A percentile compares a stretch with the other conserved stretches of the same genome.
Conservation (phyloP, 2,797 vertebrate species). For the Platalea minor region DNA sequence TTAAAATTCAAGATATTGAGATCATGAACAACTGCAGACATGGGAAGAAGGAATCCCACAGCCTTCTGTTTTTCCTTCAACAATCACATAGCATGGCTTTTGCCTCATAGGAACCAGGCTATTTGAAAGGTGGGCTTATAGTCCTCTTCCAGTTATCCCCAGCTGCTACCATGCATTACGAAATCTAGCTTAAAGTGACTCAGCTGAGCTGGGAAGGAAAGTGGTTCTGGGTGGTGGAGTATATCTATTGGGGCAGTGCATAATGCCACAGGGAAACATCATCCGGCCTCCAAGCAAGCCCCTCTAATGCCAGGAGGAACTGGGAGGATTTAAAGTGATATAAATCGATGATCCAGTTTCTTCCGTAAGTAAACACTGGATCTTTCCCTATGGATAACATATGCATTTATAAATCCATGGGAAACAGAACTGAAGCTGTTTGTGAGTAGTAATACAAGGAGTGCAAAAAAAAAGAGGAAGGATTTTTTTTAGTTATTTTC, state of each 20-base stretch:
- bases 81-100: neutral
- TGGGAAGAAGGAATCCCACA: neutral
- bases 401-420: neutral
- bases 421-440: neutral
- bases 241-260: neutral
- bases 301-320: neutral
- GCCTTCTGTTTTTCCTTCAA: neutral
- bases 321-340: neutral
- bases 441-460: neutral
- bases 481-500: rapidly evolving
- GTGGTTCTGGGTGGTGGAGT: neutral
- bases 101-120: neutral
- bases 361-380: neutral
- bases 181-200: neutral
- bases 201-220: neutral
- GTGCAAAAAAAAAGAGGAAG: rapidly evolving
- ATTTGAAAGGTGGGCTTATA: neutral
- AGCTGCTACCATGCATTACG: neutral
- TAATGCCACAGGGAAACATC: neutral
- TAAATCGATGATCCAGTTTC: neutral
- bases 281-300: neutral
- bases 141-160: neutral
- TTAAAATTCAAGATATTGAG: neutral
- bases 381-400: neutral
- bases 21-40: neutral